Percentiles rank a stretch among this genome's conserved stretches.
Conservation (phyloP, 2,888 invertebrate genomes). For the Julus scanicus region DNA sequence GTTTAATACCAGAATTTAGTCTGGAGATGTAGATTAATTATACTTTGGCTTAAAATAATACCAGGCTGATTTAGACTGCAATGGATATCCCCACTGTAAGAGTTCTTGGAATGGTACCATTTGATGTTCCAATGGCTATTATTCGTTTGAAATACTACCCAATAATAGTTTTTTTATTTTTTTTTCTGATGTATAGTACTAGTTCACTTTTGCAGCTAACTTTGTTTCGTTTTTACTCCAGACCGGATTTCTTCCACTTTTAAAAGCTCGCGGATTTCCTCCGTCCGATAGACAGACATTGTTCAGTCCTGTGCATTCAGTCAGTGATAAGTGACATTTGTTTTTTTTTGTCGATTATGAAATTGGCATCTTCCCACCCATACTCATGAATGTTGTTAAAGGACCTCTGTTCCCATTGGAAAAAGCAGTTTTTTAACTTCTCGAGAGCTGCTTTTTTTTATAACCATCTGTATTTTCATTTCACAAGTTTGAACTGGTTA, state of each 20-base stretch:
- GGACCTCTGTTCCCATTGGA: background rate
- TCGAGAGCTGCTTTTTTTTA: background rate
- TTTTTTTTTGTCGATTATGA: background rate
- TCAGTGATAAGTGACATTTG: background rate
- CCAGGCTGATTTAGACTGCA: too few species aligned
- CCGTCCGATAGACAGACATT: background rate
- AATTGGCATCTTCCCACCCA: background rate
- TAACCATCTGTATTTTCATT: constrained; percentile 16
- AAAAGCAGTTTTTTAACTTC: constrained; percentile 14
- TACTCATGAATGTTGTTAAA: background rate
- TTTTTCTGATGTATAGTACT: too few species aligned
- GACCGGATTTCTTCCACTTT: background rate
- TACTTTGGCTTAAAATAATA: too few species aligned
- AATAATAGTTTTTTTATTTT: background rate
- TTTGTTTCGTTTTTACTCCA: background rate
- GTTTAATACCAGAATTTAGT: too few species aligned
- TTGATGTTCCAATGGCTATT: background rate
- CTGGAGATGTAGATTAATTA: too few species aligned
- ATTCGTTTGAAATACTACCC: background rate
- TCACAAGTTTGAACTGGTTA: constrained; percentile 41
- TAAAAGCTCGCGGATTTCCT: background rate
- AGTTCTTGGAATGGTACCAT: background rate
- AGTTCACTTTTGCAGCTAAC: background rate
- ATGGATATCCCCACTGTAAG: too few species aligned
- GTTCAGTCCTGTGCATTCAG: background rate